Base-by-base conservation (phyloP, 2,888 invertebrate species). In the Agrochola litura region DNA sequence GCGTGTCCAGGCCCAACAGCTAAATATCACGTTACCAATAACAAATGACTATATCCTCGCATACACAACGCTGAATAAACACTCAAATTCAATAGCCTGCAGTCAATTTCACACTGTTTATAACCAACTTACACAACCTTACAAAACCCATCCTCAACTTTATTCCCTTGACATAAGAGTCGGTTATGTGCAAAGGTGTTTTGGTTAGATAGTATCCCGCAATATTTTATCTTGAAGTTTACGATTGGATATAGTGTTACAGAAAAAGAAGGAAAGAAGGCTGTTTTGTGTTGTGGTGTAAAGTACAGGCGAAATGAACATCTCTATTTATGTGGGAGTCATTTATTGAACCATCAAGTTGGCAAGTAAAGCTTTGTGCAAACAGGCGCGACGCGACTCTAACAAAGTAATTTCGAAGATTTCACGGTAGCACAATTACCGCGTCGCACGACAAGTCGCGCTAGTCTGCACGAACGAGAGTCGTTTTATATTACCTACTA, bases 221-320 rank as follows among this genome's bases (percentile, higher is more conserved):
- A 90, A 91, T 93, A 94, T 94, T 93, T 93, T 92, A 93, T 93
- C 90, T 89, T 86, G 90, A 91, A 90, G 90, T 95, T 95, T 93
- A 94, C 92, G 93, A 92, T 88, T 89, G 90, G 91, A 92, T 94
- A 92, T 92, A 91, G 91, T 91, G 92, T 93, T 92, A 92, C 93
- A 90, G 86, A 92, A 86, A 94, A 92, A 92, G 90, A 91, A 91
- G 89, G 88, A 91, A 89, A 79, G 83, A 85, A 84, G 86, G 85
- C 88, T 85, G 90, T 90, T 90, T 91, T 88, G 90, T 63, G 80
- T 68, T 81, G 41, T 80, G 91, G 90, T 73, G 60, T 84, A 92
- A 58, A 88, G 82, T 78, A 69, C 30, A 68, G 19, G 77, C 54
- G 68, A n/a, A 54, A 12, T 49, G 54, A 6, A 30, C n/a, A 0